Percentiles rank a stretch among this genome's conserved stretches.
Conservation (phyloP, 2,113 vertebrate genomes). For the Colius striatus region DNA sequence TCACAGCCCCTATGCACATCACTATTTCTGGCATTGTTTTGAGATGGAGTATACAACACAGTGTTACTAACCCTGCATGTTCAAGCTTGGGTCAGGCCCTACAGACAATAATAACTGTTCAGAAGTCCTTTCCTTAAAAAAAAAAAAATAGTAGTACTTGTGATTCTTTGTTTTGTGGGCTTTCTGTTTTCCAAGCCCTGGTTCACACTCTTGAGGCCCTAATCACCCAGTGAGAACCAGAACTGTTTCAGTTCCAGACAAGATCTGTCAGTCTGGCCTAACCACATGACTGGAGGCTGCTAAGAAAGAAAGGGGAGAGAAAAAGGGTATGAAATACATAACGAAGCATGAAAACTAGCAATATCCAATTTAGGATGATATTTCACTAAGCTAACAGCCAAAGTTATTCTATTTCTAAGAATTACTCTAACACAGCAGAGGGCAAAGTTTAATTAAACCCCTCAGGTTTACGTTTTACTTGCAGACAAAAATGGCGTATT, state of each 20-base stretch:
- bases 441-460: not conserved
- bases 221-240: not conserved
- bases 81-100: not conserved
- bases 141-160: no score
- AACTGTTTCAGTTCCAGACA: not conserved
- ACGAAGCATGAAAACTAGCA: not conserved
- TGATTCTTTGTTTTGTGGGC: not conserved
- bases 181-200: not conserved
- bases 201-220: not conserved
- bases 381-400: not conserved
- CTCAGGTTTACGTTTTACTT: not conserved
- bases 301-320: not conserved
- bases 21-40: not conserved
- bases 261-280: not conserved
- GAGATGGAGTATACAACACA: fast-evolving
- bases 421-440: not conserved
- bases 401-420: not conserved
- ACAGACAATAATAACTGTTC: not conserved
- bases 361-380: not conserved
- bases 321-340: not conserved
- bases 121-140: not conserved
- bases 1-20: not conserved
- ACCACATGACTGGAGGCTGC: not conserved
- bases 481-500: not conserved
- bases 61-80: not conserved